These are phyloP conservation scores for Meteorus cinctellus DNA, from an alignment of 2,888 invertebrate species.

Conservation along the genomic window DNA sequence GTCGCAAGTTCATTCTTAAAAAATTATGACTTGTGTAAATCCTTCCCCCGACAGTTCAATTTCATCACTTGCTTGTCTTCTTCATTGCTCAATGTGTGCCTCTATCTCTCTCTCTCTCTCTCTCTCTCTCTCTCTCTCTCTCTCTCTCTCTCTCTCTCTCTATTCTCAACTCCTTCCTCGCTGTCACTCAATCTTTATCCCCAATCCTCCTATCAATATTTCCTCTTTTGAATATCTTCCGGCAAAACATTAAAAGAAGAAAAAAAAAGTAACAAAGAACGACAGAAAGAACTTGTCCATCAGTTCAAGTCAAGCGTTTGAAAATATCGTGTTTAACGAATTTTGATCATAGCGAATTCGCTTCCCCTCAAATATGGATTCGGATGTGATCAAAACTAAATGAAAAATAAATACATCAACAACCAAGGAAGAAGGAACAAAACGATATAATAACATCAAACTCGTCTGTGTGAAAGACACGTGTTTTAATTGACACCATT, in stretches of 20 bases:
- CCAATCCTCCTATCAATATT: not conserved
- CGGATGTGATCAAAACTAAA: conserved; percentile 14
- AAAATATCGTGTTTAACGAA: not conserved
- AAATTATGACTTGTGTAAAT: conserved; percentile 4
- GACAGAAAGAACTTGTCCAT: conserved; percentile 34
- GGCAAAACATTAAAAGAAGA: not conserved
- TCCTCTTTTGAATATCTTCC: not conserved
- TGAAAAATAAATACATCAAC: conserved; percentile 24
- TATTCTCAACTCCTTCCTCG: not conserved
- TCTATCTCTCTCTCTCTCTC: conserved; percentile 11
- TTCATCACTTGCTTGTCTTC: conserved; percentile 36
- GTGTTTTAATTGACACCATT: not conserved
- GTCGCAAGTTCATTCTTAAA: conserved; percentile 23
- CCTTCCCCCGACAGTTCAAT: conserved; percentile 28
- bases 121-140: conserved; percentile 30
- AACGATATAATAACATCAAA: not conserved
- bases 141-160: conserved; percentile 26
- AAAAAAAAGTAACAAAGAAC: conserved; percentile 43
- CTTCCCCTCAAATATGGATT: conserved; percentile 39
- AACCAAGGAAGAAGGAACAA: conserved; percentile 6
- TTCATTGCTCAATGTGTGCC: not conserved
- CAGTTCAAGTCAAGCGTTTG: conserved; percentile 39
- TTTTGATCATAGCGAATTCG: conserved; percentile 28
- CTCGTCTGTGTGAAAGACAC: not conserved
- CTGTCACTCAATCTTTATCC: conserved; percentile 21